phyloP scores from a whole-genome alignment of 1,140 invertebrate species.

The Drosophila melanica region DNA sequence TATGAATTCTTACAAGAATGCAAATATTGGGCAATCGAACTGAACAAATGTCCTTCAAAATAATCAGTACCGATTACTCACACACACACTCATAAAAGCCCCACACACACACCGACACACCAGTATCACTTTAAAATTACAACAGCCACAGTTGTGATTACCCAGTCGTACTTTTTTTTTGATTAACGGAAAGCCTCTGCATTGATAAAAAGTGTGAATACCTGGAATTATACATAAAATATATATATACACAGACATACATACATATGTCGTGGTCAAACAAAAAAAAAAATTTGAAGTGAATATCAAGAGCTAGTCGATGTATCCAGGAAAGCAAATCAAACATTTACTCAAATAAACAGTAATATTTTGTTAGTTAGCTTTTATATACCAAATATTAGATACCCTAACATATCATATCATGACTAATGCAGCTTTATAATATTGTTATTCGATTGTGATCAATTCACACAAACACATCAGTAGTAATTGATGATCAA shows the following conservation, averaged over 20 bases:
- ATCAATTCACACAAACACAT: neutral
- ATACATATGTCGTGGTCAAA: neutral
- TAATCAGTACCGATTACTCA: constrained; percentile 73
- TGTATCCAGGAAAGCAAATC: no score
- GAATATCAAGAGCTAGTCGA: no score
- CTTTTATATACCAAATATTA: constrained; percentile 4
- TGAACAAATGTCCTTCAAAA: constrained; percentile 72
- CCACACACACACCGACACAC: constrained; percentile 37
- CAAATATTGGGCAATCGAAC: constrained; percentile 64
- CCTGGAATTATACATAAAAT: neutral
- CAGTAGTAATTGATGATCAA: neutral
- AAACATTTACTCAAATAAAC: no score
- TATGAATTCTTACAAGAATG: constrained; percentile 26
- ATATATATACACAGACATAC: neutral
- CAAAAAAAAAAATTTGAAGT: no score
- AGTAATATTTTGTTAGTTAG: neutral
- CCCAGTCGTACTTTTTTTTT: constrained; percentile 28
- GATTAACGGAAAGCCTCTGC: neutral
- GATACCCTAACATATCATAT: neutral
- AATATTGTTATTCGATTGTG: neutral
- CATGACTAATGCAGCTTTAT: neutral
- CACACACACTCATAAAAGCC: constrained; percentile 18
- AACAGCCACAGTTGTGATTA: constrained; percentile 3
- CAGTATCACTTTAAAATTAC: constrained; percentile 35
- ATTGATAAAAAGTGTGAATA: neutral